A percentile compares a stretch with the other conserved stretches of the same genome.
phyloP scores from a whole-genome alignment of 1,140 invertebrate species.

The Sweltsa coloradensis region DNA sequence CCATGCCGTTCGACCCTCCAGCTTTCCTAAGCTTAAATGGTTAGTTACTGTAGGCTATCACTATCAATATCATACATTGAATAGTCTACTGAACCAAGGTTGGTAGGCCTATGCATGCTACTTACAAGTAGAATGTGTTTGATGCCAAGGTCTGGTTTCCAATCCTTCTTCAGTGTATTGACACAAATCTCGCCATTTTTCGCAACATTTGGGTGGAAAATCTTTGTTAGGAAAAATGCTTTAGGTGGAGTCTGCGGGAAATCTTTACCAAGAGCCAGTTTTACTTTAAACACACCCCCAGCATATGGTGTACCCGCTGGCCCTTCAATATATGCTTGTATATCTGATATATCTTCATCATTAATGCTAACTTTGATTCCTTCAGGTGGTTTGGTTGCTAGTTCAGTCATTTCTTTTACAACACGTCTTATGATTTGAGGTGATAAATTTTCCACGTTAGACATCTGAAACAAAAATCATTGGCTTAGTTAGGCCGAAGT shows the following conservation, averaged over 20 bases:
- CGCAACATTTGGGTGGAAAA: slow-evolving; percentile 96
- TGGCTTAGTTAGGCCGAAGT: too few species aligned
- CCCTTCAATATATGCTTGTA: slow-evolving; percentile 81
- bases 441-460: slow-evolving; percentile 85
- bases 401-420: slow-evolving; percentile 67
- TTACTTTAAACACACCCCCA: slow-evolving; percentile 76
- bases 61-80: too few species aligned
- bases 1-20: too few species aligned
- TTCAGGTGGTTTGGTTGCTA: slow-evolving; percentile 67
- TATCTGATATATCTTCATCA: slow-evolving; percentile 84
- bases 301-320: slow-evolving; percentile 83
- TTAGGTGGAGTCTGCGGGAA: slow-evolving; percentile 89
- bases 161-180: slow-evolving; percentile 93
- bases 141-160: slow-evolving; percentile 91
- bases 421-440: slow-evolving; percentile 83
- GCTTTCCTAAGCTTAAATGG: too few species aligned
- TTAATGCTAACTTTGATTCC: slow-evolving; percentile 79
- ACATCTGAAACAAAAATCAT: slow-evolving; percentile 40
- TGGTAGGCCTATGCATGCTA: too few species aligned
- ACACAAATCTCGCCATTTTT: slow-evolving; percentile 94
- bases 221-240: slow-evolving; percentile 91
- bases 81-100: too few species aligned
- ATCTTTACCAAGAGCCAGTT: slow-evolving; percentile 82
- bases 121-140: slow-evolving; percentile 86
- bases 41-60: too few species aligned